These are phyloP conservation scores for Brenthis ino DNA, from an alignment of 2,888 invertebrate genomes.

Conservation along the genomic window DNA sequence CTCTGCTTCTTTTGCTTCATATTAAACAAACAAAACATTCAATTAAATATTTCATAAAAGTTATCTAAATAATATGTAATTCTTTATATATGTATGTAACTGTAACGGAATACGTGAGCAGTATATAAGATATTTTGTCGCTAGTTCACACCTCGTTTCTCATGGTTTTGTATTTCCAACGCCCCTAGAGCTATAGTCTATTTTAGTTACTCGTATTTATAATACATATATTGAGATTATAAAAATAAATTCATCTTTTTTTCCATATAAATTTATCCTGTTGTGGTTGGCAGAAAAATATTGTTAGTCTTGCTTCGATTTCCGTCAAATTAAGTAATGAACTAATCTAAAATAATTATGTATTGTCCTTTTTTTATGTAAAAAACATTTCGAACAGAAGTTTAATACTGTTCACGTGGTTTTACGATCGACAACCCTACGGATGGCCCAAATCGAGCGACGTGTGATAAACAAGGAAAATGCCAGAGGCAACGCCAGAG, in stretches of 20 bases:
- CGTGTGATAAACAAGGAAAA: constrained; percentile 63
- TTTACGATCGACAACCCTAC: constrained; percentile 27
- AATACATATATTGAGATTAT: neutral
- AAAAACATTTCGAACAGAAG: neutral
- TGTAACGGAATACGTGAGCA: constrained; percentile 10
- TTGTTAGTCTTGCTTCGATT: no score
- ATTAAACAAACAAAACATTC: no score
- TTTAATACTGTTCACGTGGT: neutral
- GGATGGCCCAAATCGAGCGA: constrained; percentile 31
- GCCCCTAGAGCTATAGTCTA: constrained; percentile 20
- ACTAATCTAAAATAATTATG: no score
- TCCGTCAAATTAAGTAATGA: no score
- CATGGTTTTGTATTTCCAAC: constrained; percentile 35
- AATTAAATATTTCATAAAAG: neutral
- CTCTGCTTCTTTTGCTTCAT: neutral
- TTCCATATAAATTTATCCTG: no score
- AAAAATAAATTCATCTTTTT: neutral
- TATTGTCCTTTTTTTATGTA: neutral
- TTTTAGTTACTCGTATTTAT: neutral
- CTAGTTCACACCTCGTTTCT: constrained; percentile 30
- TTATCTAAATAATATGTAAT: neutral
- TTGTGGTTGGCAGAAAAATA: no score
- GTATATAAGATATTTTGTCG: constrained; percentile 25
- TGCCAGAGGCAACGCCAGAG: constrained; percentile 45
- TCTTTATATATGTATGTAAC: neutral